A percentile compares a stretch with the other conserved stretches of the same genome.
Conservation (phyloP, 2,797 vertebrate genomes). For the Brachyrhaphis roseni region DNA sequence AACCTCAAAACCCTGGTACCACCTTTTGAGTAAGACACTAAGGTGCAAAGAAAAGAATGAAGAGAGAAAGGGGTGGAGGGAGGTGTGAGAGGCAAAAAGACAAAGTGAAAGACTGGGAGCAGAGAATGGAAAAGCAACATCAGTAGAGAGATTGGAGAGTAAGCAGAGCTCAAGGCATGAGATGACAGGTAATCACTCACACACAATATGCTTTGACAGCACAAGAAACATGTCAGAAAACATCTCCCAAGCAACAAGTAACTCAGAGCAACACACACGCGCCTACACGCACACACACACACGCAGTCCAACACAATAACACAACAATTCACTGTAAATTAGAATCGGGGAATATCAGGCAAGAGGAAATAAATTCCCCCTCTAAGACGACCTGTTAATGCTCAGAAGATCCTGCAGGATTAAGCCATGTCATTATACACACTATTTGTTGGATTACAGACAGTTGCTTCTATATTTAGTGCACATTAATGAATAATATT, state of each 20-base stretch:
- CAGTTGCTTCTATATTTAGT: conserved; percentile 51
- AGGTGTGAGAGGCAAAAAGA: conserved; percentile 42
- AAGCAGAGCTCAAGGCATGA: conserved; percentile 59
- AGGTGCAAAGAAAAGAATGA: conserved; percentile 6
- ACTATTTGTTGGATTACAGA: conserved; percentile 51
- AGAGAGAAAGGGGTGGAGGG: conserved; percentile 4
- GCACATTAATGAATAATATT: conserved; percentile 58
- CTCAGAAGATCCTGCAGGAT: conserved; percentile 36
- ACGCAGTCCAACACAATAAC: conserved; percentile 44
- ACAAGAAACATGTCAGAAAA: conserved; percentile 69
- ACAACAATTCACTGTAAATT: conserved; percentile 37
- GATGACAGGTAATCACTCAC: conserved; percentile 78
- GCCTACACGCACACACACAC: conserved; percentile 40
- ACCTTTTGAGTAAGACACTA: conserved; percentile 24
- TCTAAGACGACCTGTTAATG: conserved; percentile 46
- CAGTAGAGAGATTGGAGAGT: conserved; percentile 46
- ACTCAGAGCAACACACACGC: conserved; percentile 37
- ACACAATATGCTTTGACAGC: conserved; percentile 75
- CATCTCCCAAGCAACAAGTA: conserved; percentile 66
- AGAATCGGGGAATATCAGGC: conserved; percentile 24
- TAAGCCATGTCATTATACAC: conserved; percentile 20
- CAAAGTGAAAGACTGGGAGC: conserved; percentile 21
- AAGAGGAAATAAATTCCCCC: conserved; percentile 37
- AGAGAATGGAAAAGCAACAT: conserved; percentile 30
- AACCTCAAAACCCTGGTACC: conserved; percentile 26